These are phyloP conservation scores for Excalfactoria chinensis DNA, from an alignment of 2,113 vertebrate genomes.

Conservation along the genomic window DNA sequence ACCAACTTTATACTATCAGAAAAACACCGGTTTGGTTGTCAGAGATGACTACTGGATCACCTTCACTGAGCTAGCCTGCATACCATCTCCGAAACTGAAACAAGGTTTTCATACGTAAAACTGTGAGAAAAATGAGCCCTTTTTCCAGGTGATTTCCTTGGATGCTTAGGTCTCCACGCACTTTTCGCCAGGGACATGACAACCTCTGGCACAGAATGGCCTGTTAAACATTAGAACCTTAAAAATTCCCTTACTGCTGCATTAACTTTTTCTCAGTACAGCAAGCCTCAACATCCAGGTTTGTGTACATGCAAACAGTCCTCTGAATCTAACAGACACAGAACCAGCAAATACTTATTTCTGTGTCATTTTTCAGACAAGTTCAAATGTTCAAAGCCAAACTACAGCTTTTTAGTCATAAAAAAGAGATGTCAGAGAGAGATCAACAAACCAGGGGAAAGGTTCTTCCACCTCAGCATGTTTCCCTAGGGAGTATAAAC, in stretches of 20 bases:
- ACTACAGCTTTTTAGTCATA: background rate
- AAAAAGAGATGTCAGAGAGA: background rate
- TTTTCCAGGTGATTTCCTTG: background rate
- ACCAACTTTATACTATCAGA: background rate
- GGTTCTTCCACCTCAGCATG: background rate
- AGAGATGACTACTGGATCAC: background rate
- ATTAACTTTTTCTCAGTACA: background rate
- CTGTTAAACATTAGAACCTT: background rate
- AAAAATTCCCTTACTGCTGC: background rate
- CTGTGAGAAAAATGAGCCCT: background rate
- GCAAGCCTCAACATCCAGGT: background rate
- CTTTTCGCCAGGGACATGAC: accelerated
- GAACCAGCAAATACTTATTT: background rate
- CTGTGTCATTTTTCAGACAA: accelerated
- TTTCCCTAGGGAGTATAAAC: background rate
- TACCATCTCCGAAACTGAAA: background rate
- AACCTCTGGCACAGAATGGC: background rate
- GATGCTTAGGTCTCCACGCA: background rate
- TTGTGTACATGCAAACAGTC: background rate
- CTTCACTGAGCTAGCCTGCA: background rate
- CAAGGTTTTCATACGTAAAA: background rate
- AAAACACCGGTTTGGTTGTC: background rate
- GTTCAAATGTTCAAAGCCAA: background rate
- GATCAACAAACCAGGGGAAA: background rate
- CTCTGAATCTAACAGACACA: background rate